Percentiles rank a stretch among this genome's conserved stretches.
These are phyloP conservation scores for Netelia melanura DNA, from an alignment of 2,888 invertebrate genomes.

Conservation along the genomic window DNA sequence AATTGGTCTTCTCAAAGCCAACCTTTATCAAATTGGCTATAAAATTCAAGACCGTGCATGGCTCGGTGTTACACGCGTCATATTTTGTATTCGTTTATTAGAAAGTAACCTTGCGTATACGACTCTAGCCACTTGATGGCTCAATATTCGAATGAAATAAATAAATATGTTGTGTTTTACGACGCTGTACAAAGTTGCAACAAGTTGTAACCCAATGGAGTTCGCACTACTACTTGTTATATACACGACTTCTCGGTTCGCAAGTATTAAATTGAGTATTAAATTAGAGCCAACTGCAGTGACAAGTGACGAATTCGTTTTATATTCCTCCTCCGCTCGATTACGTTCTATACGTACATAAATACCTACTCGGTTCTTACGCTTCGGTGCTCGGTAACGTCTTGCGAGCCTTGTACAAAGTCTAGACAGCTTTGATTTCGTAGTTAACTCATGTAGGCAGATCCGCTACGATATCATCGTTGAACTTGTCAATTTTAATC, in stretches of 20 bases:
- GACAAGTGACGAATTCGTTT: slow-evolving; percentile 53
- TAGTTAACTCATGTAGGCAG: neutral
- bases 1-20: neutral
- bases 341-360: neutral
- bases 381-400: neutral
- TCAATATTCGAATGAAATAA: slow-evolving; percentile 26
- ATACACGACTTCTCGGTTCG: neutral
- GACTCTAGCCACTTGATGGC: neutral
- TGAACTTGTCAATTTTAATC: neutral
- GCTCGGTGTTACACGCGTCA: neutral
- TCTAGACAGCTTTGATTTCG: slow-evolving; percentile 28
- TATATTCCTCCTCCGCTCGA: slow-evolving; percentile 11
- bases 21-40: neutral
- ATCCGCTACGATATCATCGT: neutral
- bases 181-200: slow-evolving; percentile 42
- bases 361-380: neutral
- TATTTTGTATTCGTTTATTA: neutral
- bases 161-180: slow-evolving; percentile 30
- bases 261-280: slow-evolving; percentile 55
- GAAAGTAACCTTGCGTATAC: neutral
- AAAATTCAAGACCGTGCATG: neutral
- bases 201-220: slow-evolving; percentile 31
- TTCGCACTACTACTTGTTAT: neutral
- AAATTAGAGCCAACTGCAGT: slow-evolving; percentile 51
- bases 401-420: slow-evolving; percentile 7